phyloP scores from a whole-genome alignment of 1,140 invertebrate species.

The Cecropterus lyciades region DNA sequence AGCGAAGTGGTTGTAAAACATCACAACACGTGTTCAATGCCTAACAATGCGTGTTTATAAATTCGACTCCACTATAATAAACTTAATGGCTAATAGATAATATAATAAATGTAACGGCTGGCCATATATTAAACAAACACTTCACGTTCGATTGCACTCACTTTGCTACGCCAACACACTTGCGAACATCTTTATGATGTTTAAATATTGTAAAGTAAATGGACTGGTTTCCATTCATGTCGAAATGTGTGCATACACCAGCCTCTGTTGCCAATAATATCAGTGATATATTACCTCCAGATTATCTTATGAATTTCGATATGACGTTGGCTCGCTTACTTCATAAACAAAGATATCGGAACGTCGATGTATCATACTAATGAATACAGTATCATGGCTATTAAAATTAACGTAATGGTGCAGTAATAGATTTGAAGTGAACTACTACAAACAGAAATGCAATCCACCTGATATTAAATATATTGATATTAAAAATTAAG shows the following conservation, averaged over 20 bases:
- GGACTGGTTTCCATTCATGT: slow-evolving; percentile 8
- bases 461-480: too few species aligned
- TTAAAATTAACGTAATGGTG: background rate
- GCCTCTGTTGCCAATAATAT: slow-evolving; percentile 7
- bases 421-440: too few species aligned
- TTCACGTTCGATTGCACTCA: slow-evolving; percentile 12
- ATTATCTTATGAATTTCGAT: slow-evolving; percentile 23
- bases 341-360: slow-evolving; percentile 6
- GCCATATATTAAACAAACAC: slow-evolving; percentile 25
- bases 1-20: background rate
- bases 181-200: slow-evolving; percentile 21
- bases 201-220: slow-evolving; percentile 11
- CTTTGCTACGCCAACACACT: slow-evolving; percentile 10
- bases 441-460: too few species aligned
- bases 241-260: slow-evolving; percentile 1
- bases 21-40: slow-evolving; percentile 7
- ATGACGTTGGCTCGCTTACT: background rate
- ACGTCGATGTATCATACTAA: background rate
- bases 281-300: slow-evolving; percentile 19
- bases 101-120: slow-evolving; percentile 17
- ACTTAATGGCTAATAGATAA: slow-evolving; percentile 28
- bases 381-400: background rate
- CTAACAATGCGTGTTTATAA: slow-evolving; percentile 28
- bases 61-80: slow-evolving; percentile 19
- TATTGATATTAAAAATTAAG: too few species aligned